These are phyloP conservation scores for Oligia fasciuncula DNA, from an alignment of 2,888 invertebrate species.

Conservation along the genomic window DNA sequence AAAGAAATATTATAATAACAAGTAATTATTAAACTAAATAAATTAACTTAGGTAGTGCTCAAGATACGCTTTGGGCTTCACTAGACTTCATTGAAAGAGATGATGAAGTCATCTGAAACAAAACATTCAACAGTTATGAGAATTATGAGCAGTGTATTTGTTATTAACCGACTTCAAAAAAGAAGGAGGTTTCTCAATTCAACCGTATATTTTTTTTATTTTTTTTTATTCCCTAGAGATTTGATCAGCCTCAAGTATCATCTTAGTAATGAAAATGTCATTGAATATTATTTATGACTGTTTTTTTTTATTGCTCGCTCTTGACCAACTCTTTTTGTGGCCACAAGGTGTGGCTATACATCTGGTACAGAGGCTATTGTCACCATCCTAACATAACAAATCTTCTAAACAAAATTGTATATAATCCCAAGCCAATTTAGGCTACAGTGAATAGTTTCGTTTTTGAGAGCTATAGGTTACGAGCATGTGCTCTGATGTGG, in stretches of 20 bases:
- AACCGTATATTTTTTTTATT: too few species aligned
- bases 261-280: background rate
- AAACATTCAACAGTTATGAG: slow-evolving; percentile 51
- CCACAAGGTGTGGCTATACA: background rate
- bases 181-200: too few species aligned
- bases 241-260: background rate
- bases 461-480: background rate
- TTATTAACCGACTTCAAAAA: too few species aligned
- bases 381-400: background rate
- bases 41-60: slow-evolving; percentile 70
- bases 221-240: background rate
- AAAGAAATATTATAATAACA: slow-evolving; percentile 59
- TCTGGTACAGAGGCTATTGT: background rate
- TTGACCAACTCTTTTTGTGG: background rate
- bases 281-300: background rate
- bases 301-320: background rate
- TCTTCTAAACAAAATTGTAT: background rate
- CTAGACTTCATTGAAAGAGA: slow-evolving; percentile 78
- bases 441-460: background rate
- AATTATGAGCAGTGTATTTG: background rate
- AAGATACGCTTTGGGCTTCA: slow-evolving; percentile 84
- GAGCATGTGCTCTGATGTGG: background rate
- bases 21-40: slow-evolving; percentile 63
- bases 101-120: slow-evolving; percentile 85
- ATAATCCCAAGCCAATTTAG: background rate